phyloP scores from a whole-genome alignment of 2,797 vertebrate species.

The Miichthys miiuy region DNA sequence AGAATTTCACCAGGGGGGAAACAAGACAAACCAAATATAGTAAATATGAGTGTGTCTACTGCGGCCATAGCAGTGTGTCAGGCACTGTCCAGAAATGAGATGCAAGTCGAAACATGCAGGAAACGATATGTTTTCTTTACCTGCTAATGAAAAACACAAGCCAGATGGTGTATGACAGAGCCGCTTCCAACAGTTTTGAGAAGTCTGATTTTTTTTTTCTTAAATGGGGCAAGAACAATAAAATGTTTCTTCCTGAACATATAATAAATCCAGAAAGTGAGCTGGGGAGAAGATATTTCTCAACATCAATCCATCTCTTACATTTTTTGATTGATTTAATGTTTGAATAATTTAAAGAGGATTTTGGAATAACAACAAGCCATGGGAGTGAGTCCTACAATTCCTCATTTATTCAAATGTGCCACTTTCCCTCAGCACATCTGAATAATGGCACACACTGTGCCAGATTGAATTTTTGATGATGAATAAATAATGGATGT shows the following conservation, averaged over 20 bases:
- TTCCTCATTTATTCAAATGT: slow-evolving; percentile 79
- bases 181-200: slow-evolving; percentile 35
- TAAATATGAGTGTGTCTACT: slow-evolving; percentile 53
- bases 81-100: slow-evolving; percentile 28
- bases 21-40: slow-evolving; percentile 59
- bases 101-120: slow-evolving; percentile 38
- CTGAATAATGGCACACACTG: slow-evolving; percentile 81
- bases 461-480: slow-evolving; percentile 84
- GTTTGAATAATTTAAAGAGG: slow-evolving; percentile 71
- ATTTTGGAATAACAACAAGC: slow-evolving; percentile 68
- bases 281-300: neutral
- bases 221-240: slow-evolving; percentile 41
- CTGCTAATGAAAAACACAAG: slow-evolving; percentile 42
- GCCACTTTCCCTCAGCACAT: slow-evolving; percentile 71
- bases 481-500: slow-evolving; percentile 84
- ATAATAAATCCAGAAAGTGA: slow-evolving; percentile 36
- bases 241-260: slow-evolving; percentile 34
- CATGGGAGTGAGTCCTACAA: slow-evolving; percentile 65
- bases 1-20: slow-evolving; percentile 64
- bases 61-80: slow-evolving; percentile 15
- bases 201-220: slow-evolving; percentile 3
- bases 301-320: slow-evolving; percentile 45
- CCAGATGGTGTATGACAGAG: slow-evolving; percentile 32
- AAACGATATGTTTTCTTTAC: slow-evolving; percentile 34
- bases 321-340: slow-evolving; percentile 69